A percentile compares a stretch with the other conserved stretches of the same genome.
Evolutionary conservation across 92 coral and sea anemone genomes (phyloP).

Genomic region (Phymanthus crucifer): DNA sequence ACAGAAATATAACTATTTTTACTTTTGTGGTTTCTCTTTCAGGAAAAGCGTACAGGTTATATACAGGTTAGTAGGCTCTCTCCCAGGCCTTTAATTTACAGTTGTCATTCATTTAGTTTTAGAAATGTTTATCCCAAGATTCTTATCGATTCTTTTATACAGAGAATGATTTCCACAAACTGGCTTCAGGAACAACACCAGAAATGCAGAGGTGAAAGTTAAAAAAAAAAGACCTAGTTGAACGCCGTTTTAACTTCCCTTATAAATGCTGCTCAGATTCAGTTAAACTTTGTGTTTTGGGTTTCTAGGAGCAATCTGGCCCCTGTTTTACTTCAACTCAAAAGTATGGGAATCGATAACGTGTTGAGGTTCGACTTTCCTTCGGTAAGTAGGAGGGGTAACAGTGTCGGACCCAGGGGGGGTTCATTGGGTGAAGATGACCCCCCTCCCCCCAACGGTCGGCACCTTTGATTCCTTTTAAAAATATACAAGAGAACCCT

Average conservation of each 20-base stretch:
- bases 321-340: conserved; percentile 87
- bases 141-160: background rate
- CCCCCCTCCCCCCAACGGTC: no score
- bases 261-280: no score
- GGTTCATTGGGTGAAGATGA: no score
- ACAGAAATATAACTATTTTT: background rate
- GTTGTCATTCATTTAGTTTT: background rate
- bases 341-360: conserved; percentile 96
- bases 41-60: conserved; percentile 82
- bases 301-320: conserved; percentile 75
- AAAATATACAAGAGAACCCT: no score
- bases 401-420: no score
- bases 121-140: background rate
- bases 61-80: conserved; percentile 54
- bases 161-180: conserved; percentile 65
- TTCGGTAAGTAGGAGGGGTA: conserved; percentile 72
- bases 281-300: background rate
- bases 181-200: conserved; percentile 68
- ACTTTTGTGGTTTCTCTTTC: background rate
- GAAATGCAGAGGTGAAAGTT: conserved; percentile 77
- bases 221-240: no score
- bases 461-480: no score
- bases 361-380: conserved; percentile 91
- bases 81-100: background rate
- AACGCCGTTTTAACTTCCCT: no score